A percentile compares a stretch with the other conserved stretches of the same genome.
These are phyloP conservation scores for Calliopsis andreniformis DNA, from an alignment of 1,140 invertebrate genomes.

Conservation along the genomic window DNA sequence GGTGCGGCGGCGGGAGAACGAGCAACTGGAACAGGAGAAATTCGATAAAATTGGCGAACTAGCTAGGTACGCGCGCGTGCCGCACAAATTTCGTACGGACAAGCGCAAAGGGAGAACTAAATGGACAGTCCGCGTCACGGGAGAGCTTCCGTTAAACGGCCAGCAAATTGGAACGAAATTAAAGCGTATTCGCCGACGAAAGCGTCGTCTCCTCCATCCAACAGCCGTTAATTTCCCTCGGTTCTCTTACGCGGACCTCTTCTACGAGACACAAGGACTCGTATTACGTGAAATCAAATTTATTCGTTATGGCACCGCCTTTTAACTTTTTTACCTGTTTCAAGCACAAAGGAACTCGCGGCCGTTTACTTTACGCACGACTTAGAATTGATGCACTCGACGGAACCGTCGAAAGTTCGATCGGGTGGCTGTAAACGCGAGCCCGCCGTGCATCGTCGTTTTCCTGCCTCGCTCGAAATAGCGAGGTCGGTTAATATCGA, in stretches of 20 bases:
- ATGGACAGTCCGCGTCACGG: background rate
- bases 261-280: background rate
- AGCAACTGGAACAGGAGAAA: background rate
- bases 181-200: slow-evolving; percentile 7
- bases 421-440: background rate
- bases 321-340: no score
- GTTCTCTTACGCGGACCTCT: no score
- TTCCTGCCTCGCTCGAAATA: slow-evolving; percentile 3
- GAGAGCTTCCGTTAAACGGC: slow-evolving; percentile 9
- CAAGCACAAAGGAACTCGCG: no score
- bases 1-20: background rate
- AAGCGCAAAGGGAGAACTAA: slow-evolving; percentile 2
- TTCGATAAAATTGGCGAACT: slow-evolving; percentile 6
- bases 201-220: slow-evolving; percentile 2
- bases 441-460: background rate
- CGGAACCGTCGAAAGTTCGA: background rate
- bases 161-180: slow-evolving; percentile 25
- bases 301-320: background rate
- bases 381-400: background rate
- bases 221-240: background rate
- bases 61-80: background rate
- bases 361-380: background rate
- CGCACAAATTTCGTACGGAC: background rate
- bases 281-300: background rate
- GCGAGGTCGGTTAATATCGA: slow-evolving; percentile 18